These are phyloP conservation scores for Anseranas semipalmata DNA, from an alignment of 2,113 vertebrate genomes.

Conservation along the genomic window DNA sequence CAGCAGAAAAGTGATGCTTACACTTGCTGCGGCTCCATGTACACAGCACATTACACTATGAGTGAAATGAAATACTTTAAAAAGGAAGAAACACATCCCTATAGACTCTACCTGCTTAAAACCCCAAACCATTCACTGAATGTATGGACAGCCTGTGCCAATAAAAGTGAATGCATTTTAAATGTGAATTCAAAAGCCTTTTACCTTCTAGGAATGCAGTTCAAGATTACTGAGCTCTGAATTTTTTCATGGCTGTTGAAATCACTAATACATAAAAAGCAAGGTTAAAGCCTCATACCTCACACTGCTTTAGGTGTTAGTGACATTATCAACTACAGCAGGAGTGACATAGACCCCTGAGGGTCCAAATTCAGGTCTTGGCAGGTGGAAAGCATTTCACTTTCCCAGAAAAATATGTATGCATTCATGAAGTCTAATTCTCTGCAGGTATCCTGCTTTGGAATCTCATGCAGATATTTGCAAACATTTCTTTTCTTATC, in stretches of 20 bases:
- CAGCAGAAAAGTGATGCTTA: neutral
- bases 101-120: conserved; percentile 31
- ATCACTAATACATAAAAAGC: conserved; percentile 5
- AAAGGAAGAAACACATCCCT: conserved; percentile 33
- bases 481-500: conserved; percentile 6
- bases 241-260: conserved; percentile 15
- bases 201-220: conserved; percentile 39
- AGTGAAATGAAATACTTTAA: conserved; percentile 21
- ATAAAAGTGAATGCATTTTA: neutral
- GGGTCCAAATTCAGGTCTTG: conserved; percentile 23
- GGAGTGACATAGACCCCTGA: neutral
- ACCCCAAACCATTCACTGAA: neutral
- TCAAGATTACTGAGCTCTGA: conserved; percentile 10
- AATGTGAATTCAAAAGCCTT: conserved; percentile 11
- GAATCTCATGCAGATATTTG: conserved; percentile 8
- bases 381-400: conserved; percentile 21
- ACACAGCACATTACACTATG: neutral
- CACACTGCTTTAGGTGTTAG: conserved; percentile 22
- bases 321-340: conserved; percentile 51
- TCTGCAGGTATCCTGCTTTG: neutral
- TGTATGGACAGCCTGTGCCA: neutral
- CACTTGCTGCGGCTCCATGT: neutral
- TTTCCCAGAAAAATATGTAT: neutral
- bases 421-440: neutral
- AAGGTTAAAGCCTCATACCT: conserved; percentile 26